Evolutionary conservation across 64 coral and sea anemone genomes (phyloP).

Genomic region (Astreopora myriophthalma): DNA sequence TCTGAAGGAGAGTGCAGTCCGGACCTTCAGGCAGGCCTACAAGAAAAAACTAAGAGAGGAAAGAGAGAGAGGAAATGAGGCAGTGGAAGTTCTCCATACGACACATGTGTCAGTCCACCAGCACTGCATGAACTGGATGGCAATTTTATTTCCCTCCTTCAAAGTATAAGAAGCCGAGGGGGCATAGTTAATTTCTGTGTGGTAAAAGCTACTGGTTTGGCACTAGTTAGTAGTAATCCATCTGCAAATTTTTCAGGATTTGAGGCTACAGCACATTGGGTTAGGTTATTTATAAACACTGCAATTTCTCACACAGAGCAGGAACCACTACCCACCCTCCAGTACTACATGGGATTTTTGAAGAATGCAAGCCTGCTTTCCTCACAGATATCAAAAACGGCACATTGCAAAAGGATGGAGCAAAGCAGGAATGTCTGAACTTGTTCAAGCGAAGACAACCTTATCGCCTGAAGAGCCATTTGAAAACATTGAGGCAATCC

Average conservation of each 20-base stretch:
- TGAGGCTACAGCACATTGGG: not conserved
- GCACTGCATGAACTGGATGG: not conserved
- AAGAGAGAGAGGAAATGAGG: constrained; percentile 28
- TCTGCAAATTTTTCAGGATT: not conserved
- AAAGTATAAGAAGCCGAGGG: not conserved
- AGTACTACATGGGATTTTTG: not conserved
- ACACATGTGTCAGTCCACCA: not conserved
- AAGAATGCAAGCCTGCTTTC: no score
- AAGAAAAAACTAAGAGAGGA: not conserved
- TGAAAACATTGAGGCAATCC: no score
- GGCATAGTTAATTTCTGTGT: constrained; percentile 6
- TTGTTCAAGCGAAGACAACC: no score
- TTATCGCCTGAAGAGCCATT: no score
- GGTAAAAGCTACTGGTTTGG: constrained; percentile 5
- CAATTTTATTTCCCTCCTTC: constrained; percentile 2
- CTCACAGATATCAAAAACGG: no score
- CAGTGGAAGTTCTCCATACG: not conserved
- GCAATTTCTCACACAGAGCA: constrained; percentile 6
- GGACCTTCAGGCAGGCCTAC: constrained; percentile 12
- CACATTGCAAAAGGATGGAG: no score
- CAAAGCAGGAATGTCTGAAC: no score
- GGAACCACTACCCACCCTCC: constrained; percentile 38
- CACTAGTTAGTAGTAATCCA: not conserved
- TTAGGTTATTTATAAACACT: not conserved
- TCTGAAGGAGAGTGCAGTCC: constrained; percentile 52